Evolutionary conservation across 1,140 invertebrate genomes (phyloP), one percentile per base, ranked within the genome.

Genomic region (Araneus ventricosus): DNA sequence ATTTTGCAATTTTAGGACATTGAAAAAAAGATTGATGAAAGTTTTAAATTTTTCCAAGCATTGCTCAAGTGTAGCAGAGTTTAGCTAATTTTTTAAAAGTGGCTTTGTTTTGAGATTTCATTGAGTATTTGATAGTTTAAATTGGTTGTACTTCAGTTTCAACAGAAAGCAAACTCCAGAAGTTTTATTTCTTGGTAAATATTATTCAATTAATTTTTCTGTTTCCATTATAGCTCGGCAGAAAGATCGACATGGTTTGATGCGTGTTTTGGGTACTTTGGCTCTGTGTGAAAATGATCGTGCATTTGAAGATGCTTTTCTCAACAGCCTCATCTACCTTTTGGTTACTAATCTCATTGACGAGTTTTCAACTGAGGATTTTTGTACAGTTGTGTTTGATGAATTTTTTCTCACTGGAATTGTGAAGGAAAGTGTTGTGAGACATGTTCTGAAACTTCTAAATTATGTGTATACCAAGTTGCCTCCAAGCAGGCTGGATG

Each of bases 311-410:
- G 98, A 99, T 96, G 98, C 98, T 45, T 99, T 99, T 95, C 95
- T 99, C 70, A 99, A 99, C 96, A 98, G 98, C 39, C 96, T 99
- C 90, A 98, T 99, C n/a, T 97, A 98, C 2, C 95, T 98, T 63
- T 96, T 99, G 0, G 97, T 99, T 94, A 97, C 98, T 84, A 87
- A 79, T 22, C 97, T 99, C 96, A 96, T 97, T 3, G 99, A 99
- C 94, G 98, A 99, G 95, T 99, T 99, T 95, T 96, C 97, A 93
- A 97, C 97, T 7, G 98, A 99, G 96, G 98, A 99, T 94, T 99
- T 99, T 95, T 99, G 98, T 95, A 98, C 98, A 1, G 98, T 98
- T 1, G 97, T 99, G 27, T 99, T 99, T 96, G 98, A 99, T 96
- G 98, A 99, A 95, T 99, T 99, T 95, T 98, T 99, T 94, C 92